Evolutionary conservation across 2,888 invertebrate species (phyloP), one percentile per base, ranked within the genome.

Genomic region (Drosophila tripunctata): DNA sequence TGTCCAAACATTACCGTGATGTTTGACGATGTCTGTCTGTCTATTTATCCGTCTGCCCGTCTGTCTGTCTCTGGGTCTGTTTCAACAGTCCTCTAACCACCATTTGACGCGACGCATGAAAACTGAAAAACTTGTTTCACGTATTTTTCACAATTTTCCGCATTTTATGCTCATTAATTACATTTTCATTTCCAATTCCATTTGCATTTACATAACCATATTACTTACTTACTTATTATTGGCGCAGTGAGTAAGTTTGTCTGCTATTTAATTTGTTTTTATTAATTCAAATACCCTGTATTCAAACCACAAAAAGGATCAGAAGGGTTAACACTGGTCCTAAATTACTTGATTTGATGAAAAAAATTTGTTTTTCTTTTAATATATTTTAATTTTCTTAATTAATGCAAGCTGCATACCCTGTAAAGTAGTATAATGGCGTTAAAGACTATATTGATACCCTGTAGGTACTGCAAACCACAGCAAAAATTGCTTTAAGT

Each of bases 161-260:
- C 79, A 79, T 80, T 83, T 83, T 67, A 73, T 75, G 81, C 80
- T 83, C 84, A 83, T 81, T 81, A 81, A 81, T 81, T 81, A 80
- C 84, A 81, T 80, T 80, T 80, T 68, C 78, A 80, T 72, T 80
- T 69, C 60, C 69, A 66, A 78, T 80, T 60, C 38, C 71, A 71
- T 67, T 57, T 55, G 60, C 73, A 76, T 76, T 83, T 81, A 80
- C 81, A 81, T 81, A 81, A 84, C 66, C 75, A 79, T 80, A 80
- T 82, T 55, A 71, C 50, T 62, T 55, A 71, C 47, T 55, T 30
- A 47, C 35, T 55, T 70, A 54, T 70, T 33, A 21, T 38, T n/a
- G n/a, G n/a, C n/a, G n/a, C n/a, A n/a, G n/a, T n/a, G n/a, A n/a
- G n/a, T n/a, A n/a, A 21, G 45, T 57, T 14, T 52, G 55, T 47